A percentile compares a stretch with the other conserved stretches of the same genome.
phyloP scores from a whole-genome alignment of 2,797 vertebrate genomes.

The Gymnothorax reevesii region DNA sequence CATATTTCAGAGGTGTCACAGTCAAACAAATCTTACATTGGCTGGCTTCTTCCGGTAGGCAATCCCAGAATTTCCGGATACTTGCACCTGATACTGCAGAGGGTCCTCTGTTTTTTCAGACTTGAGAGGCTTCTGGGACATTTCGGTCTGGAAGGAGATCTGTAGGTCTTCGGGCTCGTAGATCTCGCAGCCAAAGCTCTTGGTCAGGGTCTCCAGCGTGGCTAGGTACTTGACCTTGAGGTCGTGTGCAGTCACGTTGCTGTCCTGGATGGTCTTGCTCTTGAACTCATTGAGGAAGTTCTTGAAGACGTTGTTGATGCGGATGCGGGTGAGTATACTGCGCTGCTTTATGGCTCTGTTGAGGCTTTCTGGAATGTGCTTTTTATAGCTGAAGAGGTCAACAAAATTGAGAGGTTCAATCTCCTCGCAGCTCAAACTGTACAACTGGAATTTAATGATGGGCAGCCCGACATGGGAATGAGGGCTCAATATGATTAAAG shows the following conservation, averaged over 20 bases:
- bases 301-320: slow-evolving; percentile 97
- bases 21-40: slow-evolving; percentile 66
- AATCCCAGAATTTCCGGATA: slow-evolving; percentile 87
- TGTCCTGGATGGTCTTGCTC: slow-evolving; percentile 86
- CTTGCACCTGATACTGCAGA: slow-evolving; percentile 76
- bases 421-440: neutral
- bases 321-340: slow-evolving; percentile 88
- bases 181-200: slow-evolving; percentile 82
- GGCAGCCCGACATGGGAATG: neutral
- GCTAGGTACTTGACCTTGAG: slow-evolving; percentile 96
- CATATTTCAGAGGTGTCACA: neutral
- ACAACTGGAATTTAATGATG: neutral
- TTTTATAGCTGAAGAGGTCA: slow-evolving; percentile 79
- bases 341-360: slow-evolving; percentile 91
- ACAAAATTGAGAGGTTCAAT: neutral
- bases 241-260: slow-evolving; percentile 86
- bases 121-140: slow-evolving; percentile 39
- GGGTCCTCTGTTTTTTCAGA: slow-evolving; percentile 47
- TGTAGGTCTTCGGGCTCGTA: slow-evolving; percentile 73
- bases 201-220: slow-evolving; percentile 90
- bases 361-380: slow-evolving; percentile 89
- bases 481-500: neutral
- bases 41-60: slow-evolving; percentile 83
- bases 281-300: slow-evolving; percentile 96
- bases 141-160: slow-evolving; percentile 82